Percentiles rank a stretch among this genome's conserved stretches.
Evolutionary conservation across 2,888 invertebrate species (phyloP).

Genomic region (Himalopsyche kuldschensis): DNA sequence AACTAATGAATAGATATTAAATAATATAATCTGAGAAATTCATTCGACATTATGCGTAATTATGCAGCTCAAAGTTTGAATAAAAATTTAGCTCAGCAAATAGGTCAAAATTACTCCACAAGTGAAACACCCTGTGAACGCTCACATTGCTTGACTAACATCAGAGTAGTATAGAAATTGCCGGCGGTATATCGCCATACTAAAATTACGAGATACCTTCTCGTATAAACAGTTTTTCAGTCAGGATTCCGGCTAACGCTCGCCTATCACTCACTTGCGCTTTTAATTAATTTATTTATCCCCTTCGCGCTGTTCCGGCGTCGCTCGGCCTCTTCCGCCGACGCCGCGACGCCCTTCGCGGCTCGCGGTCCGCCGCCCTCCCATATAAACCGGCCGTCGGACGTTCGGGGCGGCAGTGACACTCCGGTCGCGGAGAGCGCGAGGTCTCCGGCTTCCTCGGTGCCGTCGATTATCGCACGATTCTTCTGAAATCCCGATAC

Average conservation of each 20-base stretch:
- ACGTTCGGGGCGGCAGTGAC: not conserved
- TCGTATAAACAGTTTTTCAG: slow-evolving; percentile 41
- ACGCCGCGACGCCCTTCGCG: not conserved
- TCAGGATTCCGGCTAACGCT: slow-evolving; percentile 40
- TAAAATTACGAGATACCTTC: not conserved
- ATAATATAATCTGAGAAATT: too few species aligned
- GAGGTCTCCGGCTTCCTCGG: not conserved
- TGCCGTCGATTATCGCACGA: not conserved
- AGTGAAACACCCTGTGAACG: not conserved
- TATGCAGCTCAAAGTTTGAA: too few species aligned
- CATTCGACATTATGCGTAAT: too few species aligned
- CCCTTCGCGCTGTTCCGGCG: slow-evolving; percentile 59
- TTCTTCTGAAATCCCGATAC: not conserved
- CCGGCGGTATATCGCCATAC: not conserved
- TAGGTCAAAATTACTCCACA: too few species aligned
- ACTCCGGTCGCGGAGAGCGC: not conserved
- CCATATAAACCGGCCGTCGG: not conserved
- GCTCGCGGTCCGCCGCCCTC: not conserved
- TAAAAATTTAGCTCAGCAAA: too few species aligned
- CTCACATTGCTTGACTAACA: not conserved
- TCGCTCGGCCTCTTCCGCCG: slow-evolving; percentile 48
- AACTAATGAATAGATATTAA: too few species aligned
- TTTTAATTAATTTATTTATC: slow-evolving; percentile 64
- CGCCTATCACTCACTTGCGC: slow-evolving; percentile 59
- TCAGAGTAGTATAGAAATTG: not conserved